Evolutionary conservation across 2,888 invertebrate genomes (phyloP).

Genomic region (Tipula lateralis): DNA sequence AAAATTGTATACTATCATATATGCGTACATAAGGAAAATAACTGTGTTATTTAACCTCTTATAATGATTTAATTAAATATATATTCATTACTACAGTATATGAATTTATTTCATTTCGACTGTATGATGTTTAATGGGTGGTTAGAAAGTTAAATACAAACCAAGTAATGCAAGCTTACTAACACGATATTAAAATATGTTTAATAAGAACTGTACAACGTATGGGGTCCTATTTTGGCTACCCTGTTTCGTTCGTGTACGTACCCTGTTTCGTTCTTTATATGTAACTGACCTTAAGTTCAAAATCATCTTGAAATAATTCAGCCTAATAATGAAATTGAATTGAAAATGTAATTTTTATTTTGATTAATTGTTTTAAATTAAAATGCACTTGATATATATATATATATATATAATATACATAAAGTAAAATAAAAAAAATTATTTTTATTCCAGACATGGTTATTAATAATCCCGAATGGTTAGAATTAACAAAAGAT

Average conservation of each 20-base stretch:
- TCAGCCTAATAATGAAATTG: neutral
- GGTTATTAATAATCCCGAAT: constrained; percentile 36
- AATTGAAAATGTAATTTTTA: neutral
- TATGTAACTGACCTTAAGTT: constrained; percentile 25
- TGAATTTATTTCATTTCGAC: neutral
- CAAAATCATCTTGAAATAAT: neutral
- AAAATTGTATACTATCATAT: neutral
- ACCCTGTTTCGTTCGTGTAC: neutral
- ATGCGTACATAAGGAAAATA: neutral
- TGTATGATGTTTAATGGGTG: neutral
- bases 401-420: too few relatives aligned
- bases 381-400: neutral
- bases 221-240: too few relatives aligned
- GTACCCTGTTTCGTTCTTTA: neutral
- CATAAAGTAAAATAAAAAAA: neutral
- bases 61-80: neutral
- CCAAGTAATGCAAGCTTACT: too few relatives aligned
- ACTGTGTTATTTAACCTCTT: neutral
- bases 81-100: neutral
- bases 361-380: constrained; percentile 26
- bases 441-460: constrained; percentile 33
- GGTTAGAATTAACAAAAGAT: constrained; percentile 36
- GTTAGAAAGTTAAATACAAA: neutral
- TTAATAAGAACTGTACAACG: too few relatives aligned
- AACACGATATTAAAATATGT: too few relatives aligned